Conservation (phyloP, 1,140 invertebrate genomes). For the Zophobas morio region DNA sequence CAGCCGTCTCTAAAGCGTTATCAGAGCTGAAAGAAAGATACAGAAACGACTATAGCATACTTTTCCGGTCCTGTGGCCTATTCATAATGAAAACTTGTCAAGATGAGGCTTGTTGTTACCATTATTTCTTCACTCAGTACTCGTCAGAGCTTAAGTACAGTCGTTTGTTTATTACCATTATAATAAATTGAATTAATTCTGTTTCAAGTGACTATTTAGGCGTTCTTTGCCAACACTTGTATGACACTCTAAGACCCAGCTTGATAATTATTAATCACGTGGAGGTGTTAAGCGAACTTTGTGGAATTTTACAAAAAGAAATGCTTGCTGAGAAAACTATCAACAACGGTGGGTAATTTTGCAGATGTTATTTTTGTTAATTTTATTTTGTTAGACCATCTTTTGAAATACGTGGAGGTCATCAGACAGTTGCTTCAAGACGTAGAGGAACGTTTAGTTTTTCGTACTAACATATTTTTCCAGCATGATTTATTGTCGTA, state of each 20-base stretch:
- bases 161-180: not conserved
- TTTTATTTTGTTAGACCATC: conserved; percentile 69
- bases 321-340: conserved; percentile 95
- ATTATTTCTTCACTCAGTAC: conserved; percentile 86
- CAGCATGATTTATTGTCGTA: conserved; percentile 92
- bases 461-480: conserved; percentile 95
- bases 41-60: conserved; percentile 88
- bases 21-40: conserved; percentile 79
- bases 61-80: conserved; percentile 90
- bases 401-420: conserved; percentile 88
- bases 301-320: conserved; percentile 93
- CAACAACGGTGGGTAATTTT: conserved; percentile 79
- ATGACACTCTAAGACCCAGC: conserved; percentile 94
- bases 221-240: conserved; percentile 89
- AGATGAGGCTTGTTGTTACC: conserved; percentile 92
- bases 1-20: conserved; percentile 85
- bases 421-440: conserved; percentile 94
- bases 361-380: conserved; percentile 1
- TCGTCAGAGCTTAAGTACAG: conserved; percentile 77
- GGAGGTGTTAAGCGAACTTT: conserved; percentile 97
- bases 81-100: conserved; percentile 92
- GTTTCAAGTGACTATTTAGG: conserved; percentile 81
- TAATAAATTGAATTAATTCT: conserved; percentile 30
- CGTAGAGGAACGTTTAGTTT: conserved; percentile 96
- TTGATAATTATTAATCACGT: conserved; percentile 98